These are phyloP conservation scores for Alectoris magna DNA, from an alignment of 2,797 vertebrate species.

Conservation along the genomic window DNA sequence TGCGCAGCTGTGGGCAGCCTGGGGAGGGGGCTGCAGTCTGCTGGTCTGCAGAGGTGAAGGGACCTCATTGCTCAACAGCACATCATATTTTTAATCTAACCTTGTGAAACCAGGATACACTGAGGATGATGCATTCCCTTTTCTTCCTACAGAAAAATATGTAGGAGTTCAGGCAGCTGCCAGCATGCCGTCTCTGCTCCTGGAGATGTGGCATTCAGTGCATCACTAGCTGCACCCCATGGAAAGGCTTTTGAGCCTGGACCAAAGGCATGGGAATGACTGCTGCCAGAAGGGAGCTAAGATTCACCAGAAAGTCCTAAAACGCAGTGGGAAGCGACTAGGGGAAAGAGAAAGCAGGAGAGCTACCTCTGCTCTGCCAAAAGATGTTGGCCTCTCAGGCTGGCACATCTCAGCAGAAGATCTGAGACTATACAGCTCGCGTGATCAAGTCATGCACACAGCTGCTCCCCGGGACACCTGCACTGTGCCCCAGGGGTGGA, in stretches of 20 bases:
- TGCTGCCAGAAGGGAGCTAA: background rate
- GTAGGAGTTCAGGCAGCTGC: background rate
- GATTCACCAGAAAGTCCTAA: background rate
- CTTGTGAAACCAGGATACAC: conserved; percentile 48
- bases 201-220: background rate
- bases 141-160: conserved; percentile 27
- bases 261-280: fast-evolving
- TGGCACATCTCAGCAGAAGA: background rate
- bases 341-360: background rate
- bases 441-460: background rate
- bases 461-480: background rate
- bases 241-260: background rate
- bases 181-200: background rate
- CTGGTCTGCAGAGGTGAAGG: background rate
- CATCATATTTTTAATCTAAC: conserved; percentile 39
- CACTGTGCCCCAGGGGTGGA: fast-evolving
- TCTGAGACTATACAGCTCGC: background rate
- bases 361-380: background rate
- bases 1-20: background rate
- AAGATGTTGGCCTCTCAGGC: background rate
- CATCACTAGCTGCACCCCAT: background rate
- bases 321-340: background rate
- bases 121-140: conserved; percentile 20
- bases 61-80: conserved; percentile 16
- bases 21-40: background rate